A percentile compares a stretch with the other conserved stretches of the same genome.
phyloP scores from a whole-genome alignment of 2,113 vertebrate species.

The Pteronura brasiliensis region DNA sequence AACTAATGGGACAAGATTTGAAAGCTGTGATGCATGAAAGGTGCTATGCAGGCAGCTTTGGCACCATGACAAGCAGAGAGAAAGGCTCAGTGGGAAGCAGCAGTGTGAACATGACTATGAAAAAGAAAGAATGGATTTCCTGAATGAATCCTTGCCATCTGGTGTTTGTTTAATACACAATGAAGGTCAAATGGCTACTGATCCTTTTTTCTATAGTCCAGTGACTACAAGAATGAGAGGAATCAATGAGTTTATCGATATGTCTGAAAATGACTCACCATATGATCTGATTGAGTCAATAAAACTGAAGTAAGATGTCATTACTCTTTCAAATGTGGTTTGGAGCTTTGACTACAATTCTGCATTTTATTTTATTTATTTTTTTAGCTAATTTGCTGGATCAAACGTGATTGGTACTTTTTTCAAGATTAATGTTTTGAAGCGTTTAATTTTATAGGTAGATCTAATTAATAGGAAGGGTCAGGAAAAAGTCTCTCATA shows the following conservation, averaged over 20 bases:
- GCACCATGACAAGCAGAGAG: conserved; percentile 88
- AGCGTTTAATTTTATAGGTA: conserved; percentile 7
- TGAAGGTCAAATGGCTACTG: conserved; percentile 92
- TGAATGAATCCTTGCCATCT: conserved; percentile 93
- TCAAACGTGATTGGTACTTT: background rate
- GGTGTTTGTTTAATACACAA: conserved; percentile 95
- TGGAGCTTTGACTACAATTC: conserved; percentile 25
- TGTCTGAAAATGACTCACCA: conserved; percentile 86
- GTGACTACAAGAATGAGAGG: conserved; percentile 86
- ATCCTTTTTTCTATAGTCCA: conserved; percentile 89
- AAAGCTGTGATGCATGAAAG: conserved; percentile 90
- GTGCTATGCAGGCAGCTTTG: conserved; percentile 86
- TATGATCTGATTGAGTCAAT: conserved; percentile 88
- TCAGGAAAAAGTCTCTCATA: background rate
- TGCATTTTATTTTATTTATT: background rate
- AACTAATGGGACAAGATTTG: conserved; percentile 90
- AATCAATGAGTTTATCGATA: conserved; percentile 91
- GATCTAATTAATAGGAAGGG: background rate
- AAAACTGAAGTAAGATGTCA: conserved; percentile 83
- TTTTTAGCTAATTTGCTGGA: conserved; percentile 24
- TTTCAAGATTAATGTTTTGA: conserved; percentile 35
- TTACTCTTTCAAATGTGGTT: conserved; percentile 76
- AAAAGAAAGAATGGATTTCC: conserved; percentile 89
- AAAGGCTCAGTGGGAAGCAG: conserved; percentile 91
- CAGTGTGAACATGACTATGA: conserved; percentile 89